Conservation (phyloP, 2,113 vertebrate species). For the Meles meles region DNA sequence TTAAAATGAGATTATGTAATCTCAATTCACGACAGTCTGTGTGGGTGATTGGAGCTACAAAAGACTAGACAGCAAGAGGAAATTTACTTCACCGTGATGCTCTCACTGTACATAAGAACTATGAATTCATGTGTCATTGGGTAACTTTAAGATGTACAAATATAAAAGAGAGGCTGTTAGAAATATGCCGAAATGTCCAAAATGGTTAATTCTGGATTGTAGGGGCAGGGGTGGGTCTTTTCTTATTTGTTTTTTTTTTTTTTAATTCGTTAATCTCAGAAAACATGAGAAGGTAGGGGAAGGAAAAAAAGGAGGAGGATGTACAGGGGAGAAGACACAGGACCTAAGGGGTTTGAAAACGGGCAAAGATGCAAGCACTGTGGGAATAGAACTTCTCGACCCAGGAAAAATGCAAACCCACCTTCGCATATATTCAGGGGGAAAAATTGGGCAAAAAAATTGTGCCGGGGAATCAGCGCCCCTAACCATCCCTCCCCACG, state of each 20-base stretch:
- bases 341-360: too few species aligned
- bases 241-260: not conserved
- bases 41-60: too few species aligned
- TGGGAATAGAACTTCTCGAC: not conserved
- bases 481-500: not conserved
- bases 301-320: too few species aligned
- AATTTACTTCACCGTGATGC: not conserved
- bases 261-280: not conserved
- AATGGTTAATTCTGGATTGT: too few species aligned
- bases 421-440: accelerated
- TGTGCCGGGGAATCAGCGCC: not conserved
- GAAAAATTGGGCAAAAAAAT: not conserved
- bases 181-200: accelerated
- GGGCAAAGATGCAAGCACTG: not conserved
- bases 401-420: not conserved
- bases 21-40: too few species aligned
- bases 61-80: not conserved
- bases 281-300: not conserved
- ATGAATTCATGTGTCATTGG: not conserved
- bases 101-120: accelerated
- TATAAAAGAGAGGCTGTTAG: not conserved
- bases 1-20: not conserved
- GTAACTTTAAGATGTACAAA: not conserved
- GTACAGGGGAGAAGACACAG: too few species aligned
- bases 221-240: not conserved